A percentile compares a stretch with the other conserved stretches of the same genome.
phyloP scores from a whole-genome alignment of 2,113 vertebrate genomes.

The Lamprotornis superbus region DNA sequence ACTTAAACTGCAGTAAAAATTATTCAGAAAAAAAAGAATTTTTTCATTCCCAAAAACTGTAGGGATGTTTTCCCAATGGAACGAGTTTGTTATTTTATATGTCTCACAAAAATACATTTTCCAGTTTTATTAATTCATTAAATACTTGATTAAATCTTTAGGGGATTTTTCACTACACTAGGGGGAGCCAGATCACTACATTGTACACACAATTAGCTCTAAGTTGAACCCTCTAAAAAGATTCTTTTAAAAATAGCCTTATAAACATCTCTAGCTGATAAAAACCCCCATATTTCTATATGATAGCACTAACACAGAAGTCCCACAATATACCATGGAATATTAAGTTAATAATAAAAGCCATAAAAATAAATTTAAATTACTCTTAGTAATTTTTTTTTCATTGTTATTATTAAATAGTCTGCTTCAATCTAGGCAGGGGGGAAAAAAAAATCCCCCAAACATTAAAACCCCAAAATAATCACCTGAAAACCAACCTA shows the following conservation, averaged over 20 bases:
- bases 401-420: neutral
- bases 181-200: slow-evolving; percentile 80
- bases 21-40: neutral
- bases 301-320: neutral
- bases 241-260: neutral
- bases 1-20: neutral
- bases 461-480: neutral
- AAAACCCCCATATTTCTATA: neutral
- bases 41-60: neutral
- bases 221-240: neutral
- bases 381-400: neutral
- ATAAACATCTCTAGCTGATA: neutral
- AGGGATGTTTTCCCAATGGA: neutral
- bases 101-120: neutral
- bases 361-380: neutral
- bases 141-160: slow-evolving; percentile 58
- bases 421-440: neutral
- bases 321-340: neutral
- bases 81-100: neutral
- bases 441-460: rapidly evolving
- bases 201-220: slow-evolving; percentile 47
- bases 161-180: slow-evolving; percentile 75
- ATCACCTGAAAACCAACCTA: neutral
- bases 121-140: slow-evolving; percentile 60
- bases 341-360: neutral